phyloP scores from a whole-genome alignment of 2,797 vertebrate genomes.

The Delichon dasypus region DNA sequence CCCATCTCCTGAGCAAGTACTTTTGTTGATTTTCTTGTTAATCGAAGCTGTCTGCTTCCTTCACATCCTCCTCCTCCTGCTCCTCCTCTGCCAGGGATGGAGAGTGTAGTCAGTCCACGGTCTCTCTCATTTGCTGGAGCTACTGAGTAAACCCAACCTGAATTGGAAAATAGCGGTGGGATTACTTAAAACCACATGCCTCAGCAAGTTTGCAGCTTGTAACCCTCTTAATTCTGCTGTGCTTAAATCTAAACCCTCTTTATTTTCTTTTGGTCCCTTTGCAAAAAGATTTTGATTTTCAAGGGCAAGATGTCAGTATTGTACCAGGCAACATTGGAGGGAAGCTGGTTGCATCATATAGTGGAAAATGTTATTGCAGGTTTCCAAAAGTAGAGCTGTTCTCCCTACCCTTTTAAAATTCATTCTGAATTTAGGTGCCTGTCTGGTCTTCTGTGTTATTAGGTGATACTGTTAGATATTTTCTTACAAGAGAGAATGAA shows the following conservation, averaged over 20 bases:
- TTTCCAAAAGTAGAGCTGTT: not conserved
- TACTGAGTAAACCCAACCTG: slow-evolving; percentile 16
- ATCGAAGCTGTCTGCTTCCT: not conserved
- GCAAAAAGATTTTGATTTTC: slow-evolving; percentile 18
- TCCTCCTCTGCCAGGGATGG: not conserved
- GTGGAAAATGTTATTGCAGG: not conserved
- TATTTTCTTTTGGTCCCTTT: not conserved
- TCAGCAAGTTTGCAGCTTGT: not conserved
- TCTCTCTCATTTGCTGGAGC: not conserved
- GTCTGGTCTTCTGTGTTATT: not conserved
- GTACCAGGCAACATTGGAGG: not conserved
- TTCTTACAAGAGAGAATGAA: not conserved
- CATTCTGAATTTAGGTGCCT: not conserved
- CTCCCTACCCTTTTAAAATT: not conserved
- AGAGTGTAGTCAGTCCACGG: not conserved
- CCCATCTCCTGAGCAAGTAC: not conserved
- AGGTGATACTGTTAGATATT: not conserved
- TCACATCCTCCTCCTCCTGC: not conserved
- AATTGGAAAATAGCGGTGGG: slow-evolving; percentile 32
- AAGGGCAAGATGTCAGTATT: slow-evolving; percentile 61
- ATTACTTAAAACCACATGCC: slow-evolving; percentile 23
- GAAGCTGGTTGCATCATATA: not conserved
- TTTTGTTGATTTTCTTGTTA: not conserved
- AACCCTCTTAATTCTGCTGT: not conserved
- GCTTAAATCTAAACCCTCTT: not conserved